These are phyloP conservation scores for Nysson spinosus DNA, from an alignment of 2,888 invertebrate species.

Conservation along the genomic window DNA sequence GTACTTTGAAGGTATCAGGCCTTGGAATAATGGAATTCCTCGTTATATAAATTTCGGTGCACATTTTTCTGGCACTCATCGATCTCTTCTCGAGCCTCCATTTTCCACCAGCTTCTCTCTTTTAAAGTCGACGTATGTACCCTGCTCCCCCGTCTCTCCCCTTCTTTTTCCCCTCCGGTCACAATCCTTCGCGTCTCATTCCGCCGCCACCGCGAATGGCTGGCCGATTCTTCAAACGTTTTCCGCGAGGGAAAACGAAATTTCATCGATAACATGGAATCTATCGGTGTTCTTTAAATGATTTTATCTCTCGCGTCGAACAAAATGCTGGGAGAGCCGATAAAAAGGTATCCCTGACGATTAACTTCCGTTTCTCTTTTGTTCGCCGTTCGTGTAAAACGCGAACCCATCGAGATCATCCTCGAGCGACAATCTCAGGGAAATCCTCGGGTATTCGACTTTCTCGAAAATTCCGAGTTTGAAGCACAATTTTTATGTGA, in stretches of 20 bases:
- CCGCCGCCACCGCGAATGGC: constrained; percentile 23
- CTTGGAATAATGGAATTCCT: constrained; percentile 60
- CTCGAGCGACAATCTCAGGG: constrained; percentile 25
- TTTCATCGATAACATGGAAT: constrained; percentile 51
- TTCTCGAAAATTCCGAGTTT: constrained; percentile 30
- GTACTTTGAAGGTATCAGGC: constrained; percentile 43
- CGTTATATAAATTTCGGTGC: constrained; percentile 64
- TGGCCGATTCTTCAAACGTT: constrained; percentile 41
- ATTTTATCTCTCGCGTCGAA: constrained; percentile 39
- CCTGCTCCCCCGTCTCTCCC: neutral
- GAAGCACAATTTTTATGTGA: constrained; percentile 31
- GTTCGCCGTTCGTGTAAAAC: constrained; percentile 30
- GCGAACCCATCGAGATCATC: constrained; percentile 26
- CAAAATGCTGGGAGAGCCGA: constrained; percentile 31
- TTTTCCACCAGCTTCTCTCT: constrained; percentile 39
- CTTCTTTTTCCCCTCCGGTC: neutral
- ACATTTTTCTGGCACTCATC: constrained; percentile 60
- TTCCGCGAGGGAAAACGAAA: constrained; percentile 39
- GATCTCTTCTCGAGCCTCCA: constrained; percentile 46
- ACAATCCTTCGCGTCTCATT: constrained; percentile 2
- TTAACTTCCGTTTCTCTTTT: constrained; percentile 55
- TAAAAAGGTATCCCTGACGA: constrained; percentile 39
- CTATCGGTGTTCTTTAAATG: constrained; percentile 31
- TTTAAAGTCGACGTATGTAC: constrained; percentile 45
- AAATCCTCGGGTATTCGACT: constrained; percentile 28